phyloP scores from a whole-genome alignment of 2,797 vertebrate species.

The Melanotaenia boesemani region DNA sequence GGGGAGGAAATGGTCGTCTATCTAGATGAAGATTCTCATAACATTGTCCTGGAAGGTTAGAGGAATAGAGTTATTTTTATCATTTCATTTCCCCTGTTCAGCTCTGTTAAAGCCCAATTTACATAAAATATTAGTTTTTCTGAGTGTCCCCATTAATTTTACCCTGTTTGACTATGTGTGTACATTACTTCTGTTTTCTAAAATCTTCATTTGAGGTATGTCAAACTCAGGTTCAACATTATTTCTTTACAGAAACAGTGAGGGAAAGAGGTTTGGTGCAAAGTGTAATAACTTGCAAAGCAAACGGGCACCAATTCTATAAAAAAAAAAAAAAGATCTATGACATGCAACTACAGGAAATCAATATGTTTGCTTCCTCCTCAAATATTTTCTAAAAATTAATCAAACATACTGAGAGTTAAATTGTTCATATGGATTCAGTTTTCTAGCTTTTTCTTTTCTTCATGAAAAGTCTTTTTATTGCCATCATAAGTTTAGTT shows the following conservation, averaged over 20 bases:
- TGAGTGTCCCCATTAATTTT: slow-evolving; percentile 9
- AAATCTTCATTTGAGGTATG: slow-evolving; percentile 21
- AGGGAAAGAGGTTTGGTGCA: slow-evolving; percentile 45
- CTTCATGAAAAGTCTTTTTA: slow-evolving; percentile 1
- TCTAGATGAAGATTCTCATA: slow-evolving; percentile 83
- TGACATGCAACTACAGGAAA: slow-evolving; percentile 25
- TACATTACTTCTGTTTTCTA: slow-evolving; percentile 11
- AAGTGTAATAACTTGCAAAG: slow-evolving; percentile 22
- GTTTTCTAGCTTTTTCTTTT: slow-evolving; percentile 21
- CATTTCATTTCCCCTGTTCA: background rate
- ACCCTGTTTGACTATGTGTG: background rate
- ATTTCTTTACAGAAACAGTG: slow-evolving; percentile 26
- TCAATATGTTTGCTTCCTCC: slow-evolving; percentile 13
- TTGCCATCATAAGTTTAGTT: slow-evolving; percentile 10
- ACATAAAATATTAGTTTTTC: slow-evolving; percentile 14
- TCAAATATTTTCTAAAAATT: slow-evolving; percentile 32
- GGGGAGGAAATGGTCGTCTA: slow-evolving; percentile 90
- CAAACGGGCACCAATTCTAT: slow-evolving; percentile 24
- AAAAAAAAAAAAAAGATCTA: slow-evolving; percentile 7
- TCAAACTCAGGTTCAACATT: slow-evolving; percentile 66
- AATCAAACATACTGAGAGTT: slow-evolving; percentile 25
- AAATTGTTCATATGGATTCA: slow-evolving; percentile 11
- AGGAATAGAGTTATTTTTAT: slow-evolving; percentile 7
- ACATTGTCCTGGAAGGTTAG: slow-evolving; percentile 78
- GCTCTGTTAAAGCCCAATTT: slow-evolving; percentile 9